These are phyloP conservation scores for Psylliodes chrysocephalus DNA, from an alignment of 2,888 invertebrate species.

Conservation along the genomic window DNA sequence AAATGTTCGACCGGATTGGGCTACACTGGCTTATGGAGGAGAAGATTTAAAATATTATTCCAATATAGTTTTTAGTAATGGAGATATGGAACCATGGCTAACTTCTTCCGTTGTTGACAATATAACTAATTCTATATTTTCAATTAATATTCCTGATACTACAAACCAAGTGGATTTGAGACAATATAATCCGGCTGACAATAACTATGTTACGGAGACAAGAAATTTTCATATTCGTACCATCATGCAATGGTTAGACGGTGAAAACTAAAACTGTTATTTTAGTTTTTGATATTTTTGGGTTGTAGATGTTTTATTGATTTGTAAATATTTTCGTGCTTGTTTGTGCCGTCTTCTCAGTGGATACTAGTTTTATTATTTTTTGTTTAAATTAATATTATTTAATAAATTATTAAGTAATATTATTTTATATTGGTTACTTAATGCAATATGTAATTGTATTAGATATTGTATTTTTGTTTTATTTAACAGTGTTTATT, in stretches of 20 bases:
- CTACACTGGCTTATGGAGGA: constrained; percentile 83
- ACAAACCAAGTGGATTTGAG: constrained; percentile 90
- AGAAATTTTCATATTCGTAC: constrained; percentile 71
- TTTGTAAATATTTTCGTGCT: no score
- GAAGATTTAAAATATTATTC: constrained; percentile 73
- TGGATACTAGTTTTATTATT: no score
- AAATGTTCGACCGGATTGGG: constrained; percentile 71
- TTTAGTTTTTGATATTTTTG: no score
- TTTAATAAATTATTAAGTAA: no score
- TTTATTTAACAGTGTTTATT: no score
- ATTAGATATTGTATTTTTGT: no score
- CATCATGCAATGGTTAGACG: constrained; percentile 71
- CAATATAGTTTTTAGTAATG: constrained; percentile 85
- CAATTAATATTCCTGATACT: constrained; percentile 81
- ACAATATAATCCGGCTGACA: constrained; percentile 72
- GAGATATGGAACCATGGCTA: constrained; percentile 88
- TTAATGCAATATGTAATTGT: no score
- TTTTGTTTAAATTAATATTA: no score
- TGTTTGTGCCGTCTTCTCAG: no score
- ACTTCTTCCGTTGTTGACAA: constrained; percentile 82
- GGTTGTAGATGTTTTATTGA: no score
- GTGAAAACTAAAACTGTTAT: no score
- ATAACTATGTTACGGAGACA: constrained; percentile 71
- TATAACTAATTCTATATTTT: constrained; percentile 72
- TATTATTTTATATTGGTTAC: no score